phyloP scores from a whole-genome alignment of 1,140 invertebrate species.

The Drosophila pachea region DNA sequence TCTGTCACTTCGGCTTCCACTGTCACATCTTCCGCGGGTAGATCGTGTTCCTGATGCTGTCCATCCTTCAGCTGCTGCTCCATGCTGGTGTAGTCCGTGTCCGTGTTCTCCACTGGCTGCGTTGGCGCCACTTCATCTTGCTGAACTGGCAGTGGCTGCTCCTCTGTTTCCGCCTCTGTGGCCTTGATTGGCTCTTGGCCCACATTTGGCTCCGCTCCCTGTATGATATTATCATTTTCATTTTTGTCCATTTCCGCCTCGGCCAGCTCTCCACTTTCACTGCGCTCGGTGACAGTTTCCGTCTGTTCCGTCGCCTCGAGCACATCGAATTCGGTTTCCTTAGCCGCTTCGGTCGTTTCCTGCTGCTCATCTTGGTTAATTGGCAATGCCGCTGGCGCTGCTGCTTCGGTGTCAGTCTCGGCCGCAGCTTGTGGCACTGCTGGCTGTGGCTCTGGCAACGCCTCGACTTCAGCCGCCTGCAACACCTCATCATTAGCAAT shows the following conservation, averaged over 20 bases:
- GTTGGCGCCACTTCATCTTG: background rate
- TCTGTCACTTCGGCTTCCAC: conserved; percentile 8
- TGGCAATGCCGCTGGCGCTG: conserved; percentile 6
- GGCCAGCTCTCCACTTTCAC: conserved; percentile 55
- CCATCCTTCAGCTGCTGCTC: conserved; percentile 41
- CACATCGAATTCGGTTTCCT: conserved; percentile 15
- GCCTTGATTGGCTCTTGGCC: conserved; percentile 44
- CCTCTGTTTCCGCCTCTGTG: conserved; percentile 1
- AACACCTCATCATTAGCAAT: no score
- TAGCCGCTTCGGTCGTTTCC: conserved; percentile 25
- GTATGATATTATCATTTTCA: conserved; percentile 71
- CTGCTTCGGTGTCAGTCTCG: conserved; percentile 16
- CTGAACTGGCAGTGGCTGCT: conserved; percentile 8
- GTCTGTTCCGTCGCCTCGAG: background rate
- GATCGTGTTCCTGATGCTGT: background rate
- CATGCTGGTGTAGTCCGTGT: conserved; percentile 45
- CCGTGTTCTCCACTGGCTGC: conserved; percentile 18
- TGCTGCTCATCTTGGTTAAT: conserved; percentile 33
- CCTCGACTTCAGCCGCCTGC: conserved; percentile 41
- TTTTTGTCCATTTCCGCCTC: conserved; percentile 51
- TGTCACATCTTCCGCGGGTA: background rate
- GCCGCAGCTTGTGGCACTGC: conserved; percentile 18
- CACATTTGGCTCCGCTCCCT: conserved; percentile 65
- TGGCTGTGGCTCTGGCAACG: conserved; percentile 17
- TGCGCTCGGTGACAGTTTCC: conserved; percentile 41